These are phyloP conservation scores for Muschampia plurimacula DNA, from an alignment of 2,888 invertebrate species.

Conservation along the genomic window DNA sequence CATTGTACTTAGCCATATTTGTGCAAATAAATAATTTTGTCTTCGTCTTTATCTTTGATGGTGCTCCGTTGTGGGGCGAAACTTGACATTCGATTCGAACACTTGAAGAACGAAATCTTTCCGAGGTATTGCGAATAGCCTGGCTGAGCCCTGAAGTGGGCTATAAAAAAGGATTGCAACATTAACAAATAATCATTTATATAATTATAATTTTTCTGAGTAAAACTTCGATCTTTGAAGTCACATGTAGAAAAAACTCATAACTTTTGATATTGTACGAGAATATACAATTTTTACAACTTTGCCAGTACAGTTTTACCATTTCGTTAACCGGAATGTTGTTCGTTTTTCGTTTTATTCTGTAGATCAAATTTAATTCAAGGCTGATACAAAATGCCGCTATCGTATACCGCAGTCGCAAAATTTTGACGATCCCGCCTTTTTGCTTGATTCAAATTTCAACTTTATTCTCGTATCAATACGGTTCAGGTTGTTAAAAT, in stretches of 20 bases:
- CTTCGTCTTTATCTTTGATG: no score
- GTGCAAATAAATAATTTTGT: no score
- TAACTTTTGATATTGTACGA: neutral
- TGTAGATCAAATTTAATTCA: slow-evolving; percentile 34
- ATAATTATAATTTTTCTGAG: neutral
- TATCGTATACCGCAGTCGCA: slow-evolving; percentile 18
- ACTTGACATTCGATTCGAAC: no score
- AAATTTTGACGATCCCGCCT: slow-evolving; percentile 21
- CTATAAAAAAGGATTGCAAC: no score
- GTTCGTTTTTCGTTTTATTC: slow-evolving; percentile 20
- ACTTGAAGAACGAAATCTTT: no score
- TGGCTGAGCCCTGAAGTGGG: no score
- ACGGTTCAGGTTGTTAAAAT: neutral
- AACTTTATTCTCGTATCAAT: neutral
- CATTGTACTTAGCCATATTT: no score
- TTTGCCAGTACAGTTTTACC: slow-evolving; percentile 12
- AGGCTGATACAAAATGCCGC: slow-evolving; percentile 21
- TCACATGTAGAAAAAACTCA: neutral
- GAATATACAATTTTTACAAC: slow-evolving; percentile 7
- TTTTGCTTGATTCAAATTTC: neutral
- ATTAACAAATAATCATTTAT: no score
- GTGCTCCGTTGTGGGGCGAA: no score
- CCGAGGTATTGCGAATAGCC: no score
- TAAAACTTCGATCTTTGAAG: neutral
- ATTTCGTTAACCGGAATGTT: slow-evolving; percentile 1